phyloP scores from a whole-genome alignment of 2,888 invertebrate genomes.

The Sarcophaga subvicina region DNA sequence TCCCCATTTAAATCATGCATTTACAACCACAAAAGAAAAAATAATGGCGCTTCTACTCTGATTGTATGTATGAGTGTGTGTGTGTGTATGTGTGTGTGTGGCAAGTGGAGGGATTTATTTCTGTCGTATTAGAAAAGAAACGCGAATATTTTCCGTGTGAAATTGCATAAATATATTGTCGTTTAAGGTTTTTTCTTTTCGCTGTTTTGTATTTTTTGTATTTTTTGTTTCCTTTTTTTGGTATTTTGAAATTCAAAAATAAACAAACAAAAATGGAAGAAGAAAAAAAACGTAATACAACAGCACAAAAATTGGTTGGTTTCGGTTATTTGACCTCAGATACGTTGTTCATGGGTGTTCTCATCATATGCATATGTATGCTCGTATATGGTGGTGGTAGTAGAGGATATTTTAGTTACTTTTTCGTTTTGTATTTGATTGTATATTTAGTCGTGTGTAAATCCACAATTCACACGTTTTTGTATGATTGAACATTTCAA shows the following conservation, averaged over 20 bases:
- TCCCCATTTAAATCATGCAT: slow-evolving; percentile 67
- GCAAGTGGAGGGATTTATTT: slow-evolving; percentile 16
- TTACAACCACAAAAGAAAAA: slow-evolving; percentile 62
- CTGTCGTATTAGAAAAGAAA: slow-evolving; percentile 35
- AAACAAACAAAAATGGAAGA: slow-evolving; percentile 7
- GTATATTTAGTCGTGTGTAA: slow-evolving; percentile 63
- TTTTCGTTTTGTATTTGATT: slow-evolving; percentile 43
- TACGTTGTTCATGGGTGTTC: background rate
- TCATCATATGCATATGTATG: slow-evolving; percentile 19
- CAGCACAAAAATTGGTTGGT: slow-evolving; percentile 43
- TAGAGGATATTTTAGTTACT: slow-evolving; percentile 10
- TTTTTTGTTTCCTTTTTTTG: background rate
- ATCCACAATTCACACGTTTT: slow-evolving; percentile 70
- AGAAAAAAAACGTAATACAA: slow-evolving; percentile 22
- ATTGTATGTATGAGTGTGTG: background rate
- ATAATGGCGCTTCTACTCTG: slow-evolving; percentile 30
- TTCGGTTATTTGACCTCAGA: slow-evolving; percentile 53
- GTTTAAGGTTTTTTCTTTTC: slow-evolving; percentile 14
- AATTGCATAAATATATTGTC: slow-evolving; percentile 76
- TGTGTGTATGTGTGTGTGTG: background rate
- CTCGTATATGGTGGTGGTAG: too few species aligned
- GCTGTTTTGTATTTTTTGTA: background rate
- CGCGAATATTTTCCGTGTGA: slow-evolving; percentile 73
- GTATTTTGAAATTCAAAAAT: slow-evolving; percentile 45
- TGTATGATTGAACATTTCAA: slow-evolving; percentile 63